Conservation (phyloP, 1,140 invertebrate genomes). For the Drosophila pseudoobscura region DNA sequence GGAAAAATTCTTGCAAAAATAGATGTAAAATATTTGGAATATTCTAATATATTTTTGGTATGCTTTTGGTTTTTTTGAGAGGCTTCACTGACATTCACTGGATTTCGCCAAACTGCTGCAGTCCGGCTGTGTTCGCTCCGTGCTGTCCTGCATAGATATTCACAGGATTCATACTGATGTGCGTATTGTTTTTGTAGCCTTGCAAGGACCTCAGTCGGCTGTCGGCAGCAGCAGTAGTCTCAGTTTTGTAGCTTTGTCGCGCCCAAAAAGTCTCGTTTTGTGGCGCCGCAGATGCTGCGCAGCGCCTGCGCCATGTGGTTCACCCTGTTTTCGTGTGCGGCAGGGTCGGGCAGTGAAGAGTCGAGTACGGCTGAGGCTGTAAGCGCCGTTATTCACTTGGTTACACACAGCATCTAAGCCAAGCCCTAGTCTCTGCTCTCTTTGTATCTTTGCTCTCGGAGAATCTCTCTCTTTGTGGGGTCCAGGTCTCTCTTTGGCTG, state of each 20-base stretch:
- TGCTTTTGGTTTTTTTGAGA: neutral
- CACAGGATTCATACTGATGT: slow-evolving; percentile 76
- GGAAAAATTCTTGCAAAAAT: neutral
- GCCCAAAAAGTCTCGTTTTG: neutral
- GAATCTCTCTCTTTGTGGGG: slow-evolving; percentile 3
- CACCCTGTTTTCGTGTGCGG: slow-evolving; percentile 67
- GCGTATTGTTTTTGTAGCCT: slow-evolving; percentile 77
- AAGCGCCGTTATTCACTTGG: slow-evolving; percentile 6
- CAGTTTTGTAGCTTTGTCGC: slow-evolving; percentile 65
- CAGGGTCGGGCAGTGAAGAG: neutral
- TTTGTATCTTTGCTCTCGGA: neutral
- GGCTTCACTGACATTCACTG: slow-evolving; percentile 6
- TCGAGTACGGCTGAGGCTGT: too few relatives aligned
- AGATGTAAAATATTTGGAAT: neutral
- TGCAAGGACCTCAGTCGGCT: slow-evolving; percentile 50
- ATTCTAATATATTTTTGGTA: neutral
- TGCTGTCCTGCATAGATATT: slow-evolving; percentile 80
- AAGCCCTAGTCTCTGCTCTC: slow-evolving; percentile 53
- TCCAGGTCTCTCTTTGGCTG: slow-evolving; percentile 44
- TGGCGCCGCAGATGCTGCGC: slow-evolving; percentile 60
- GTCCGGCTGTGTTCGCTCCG: slow-evolving; percentile 50
- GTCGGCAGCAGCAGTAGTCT: slow-evolving; percentile 16
- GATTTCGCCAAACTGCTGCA: slow-evolving; percentile 10
- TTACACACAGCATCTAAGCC: slow-evolving; percentile 48
- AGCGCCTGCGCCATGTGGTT: slow-evolving; percentile 54